Evolutionary conservation across 2,797 vertebrate genomes (phyloP), one percentile per base, ranked within the genome.

Genomic region (Lagodon rhomboides): DNA sequence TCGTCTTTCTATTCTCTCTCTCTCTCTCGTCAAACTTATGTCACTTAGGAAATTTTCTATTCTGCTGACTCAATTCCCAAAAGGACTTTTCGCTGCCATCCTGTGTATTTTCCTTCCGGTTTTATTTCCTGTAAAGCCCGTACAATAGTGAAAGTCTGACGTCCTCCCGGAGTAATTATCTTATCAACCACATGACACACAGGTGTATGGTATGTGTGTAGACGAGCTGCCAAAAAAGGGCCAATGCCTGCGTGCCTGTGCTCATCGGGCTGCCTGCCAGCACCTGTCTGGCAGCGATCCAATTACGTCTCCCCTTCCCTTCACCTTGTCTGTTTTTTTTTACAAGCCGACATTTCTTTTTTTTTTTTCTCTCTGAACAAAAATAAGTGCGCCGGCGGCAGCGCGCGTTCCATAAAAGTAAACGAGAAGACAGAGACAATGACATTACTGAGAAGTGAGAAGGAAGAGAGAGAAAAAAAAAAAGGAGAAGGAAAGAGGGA

Each of bases 81-180:
- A 11, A 89, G 80, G 77, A 69, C 18, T 85, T 91, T 89, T 83
- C 77, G 59, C 59, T 73, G 18, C 23, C 73, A 38, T 59, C 12
- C 47, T 73, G 61, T 49, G 54, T 83, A 54, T 85, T 87, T 90
- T 80, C 84, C 83, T 91, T 91, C 90, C 73, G 68, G 85, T 53
- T 60, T 5, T 15, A 60, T 87, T 91, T 92, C 91, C 91, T 92
- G 89, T 89, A 88, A 90, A 9, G 56, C 61, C 60, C 6, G 4
- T 25, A 3, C 69, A 64, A 74, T 15, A 91, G 88, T 89, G 89
- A 93, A 92, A 94, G 92, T 85, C 63, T 85, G 68, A 79, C 43
- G 23, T 43, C 50, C 64, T 34, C 15, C 1, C 3, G 71, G 27
- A 71, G 49, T 44, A 0, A 67, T 82, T 54, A 12, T 56, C 34